Conservation (phyloP, 1,140 invertebrate genomes). For the Meloidogyne exigua region DNA sequence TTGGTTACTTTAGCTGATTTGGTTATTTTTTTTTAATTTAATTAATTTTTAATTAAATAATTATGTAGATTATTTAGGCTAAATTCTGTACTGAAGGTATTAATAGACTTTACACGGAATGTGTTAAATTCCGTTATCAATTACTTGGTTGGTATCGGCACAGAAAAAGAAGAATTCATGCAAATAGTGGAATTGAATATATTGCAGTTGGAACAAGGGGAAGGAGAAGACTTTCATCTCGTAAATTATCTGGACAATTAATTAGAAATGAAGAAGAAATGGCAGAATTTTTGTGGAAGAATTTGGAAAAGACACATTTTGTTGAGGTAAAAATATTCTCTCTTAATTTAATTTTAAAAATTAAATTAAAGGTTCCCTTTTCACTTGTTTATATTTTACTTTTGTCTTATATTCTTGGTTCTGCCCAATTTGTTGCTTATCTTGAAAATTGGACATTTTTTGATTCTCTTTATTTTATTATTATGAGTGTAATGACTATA, state of each 20-base stretch:
- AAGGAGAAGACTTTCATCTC: not conserved
- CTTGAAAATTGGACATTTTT: constrained; percentile 51
- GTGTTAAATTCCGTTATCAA: constrained; percentile 55
- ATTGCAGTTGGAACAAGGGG: not conserved
- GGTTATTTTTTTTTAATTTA: constrained; percentile 39
- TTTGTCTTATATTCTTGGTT: constrained; percentile 49
- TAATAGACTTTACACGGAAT: constrained; percentile 60
- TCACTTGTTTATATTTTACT: constrained; percentile 51
- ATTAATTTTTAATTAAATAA: not conserved
- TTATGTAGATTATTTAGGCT: constrained; percentile 54
- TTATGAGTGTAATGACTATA: constrained; percentile 60
- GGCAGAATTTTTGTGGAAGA: constrained; percentile 62
- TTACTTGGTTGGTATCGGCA: constrained; percentile 45
- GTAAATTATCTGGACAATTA: not conserved
- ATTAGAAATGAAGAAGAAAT: constrained; percentile 34
- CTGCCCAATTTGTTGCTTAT: constrained; percentile 53
- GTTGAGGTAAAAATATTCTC: constrained; percentile 42
- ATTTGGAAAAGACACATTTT: constrained; percentile 62
- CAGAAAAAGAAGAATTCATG: constrained; percentile 35
- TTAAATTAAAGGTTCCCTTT: constrained; percentile 47
- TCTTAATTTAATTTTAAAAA: not conserved
- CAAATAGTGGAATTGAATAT: constrained; percentile 12
- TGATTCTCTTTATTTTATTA: constrained; percentile 61
- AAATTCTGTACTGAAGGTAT: constrained; percentile 62
- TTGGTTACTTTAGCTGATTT: constrained; percentile 62